Conservation (phyloP, 2,797 vertebrate species). For the Synanceia verrucosa region DNA sequence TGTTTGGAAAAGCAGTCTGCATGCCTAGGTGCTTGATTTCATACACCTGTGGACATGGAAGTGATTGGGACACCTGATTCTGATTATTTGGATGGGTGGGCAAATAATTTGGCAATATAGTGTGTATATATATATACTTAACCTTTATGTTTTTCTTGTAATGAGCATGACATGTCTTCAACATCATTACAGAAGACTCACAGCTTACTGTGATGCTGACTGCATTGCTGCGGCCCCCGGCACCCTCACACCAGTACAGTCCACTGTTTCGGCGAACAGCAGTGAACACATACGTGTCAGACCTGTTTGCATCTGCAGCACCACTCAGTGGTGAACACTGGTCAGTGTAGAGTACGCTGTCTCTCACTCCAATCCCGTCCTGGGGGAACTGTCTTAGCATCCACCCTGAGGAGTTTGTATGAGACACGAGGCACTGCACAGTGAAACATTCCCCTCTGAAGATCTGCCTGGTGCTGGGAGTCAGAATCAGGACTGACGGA, state of each 20-base stretch:
- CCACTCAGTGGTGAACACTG: slow-evolving; percentile 52
- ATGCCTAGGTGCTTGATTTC: no score
- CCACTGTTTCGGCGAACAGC: slow-evolving; percentile 46
- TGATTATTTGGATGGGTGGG: no score
- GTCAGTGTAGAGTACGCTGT: background rate
- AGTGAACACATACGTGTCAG: slow-evolving; percentile 31
- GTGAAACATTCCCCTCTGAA: slow-evolving; percentile 55
- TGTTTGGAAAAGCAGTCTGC: no score
- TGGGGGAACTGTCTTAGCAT: slow-evolving; percentile 46
- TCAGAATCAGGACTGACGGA: slow-evolving; percentile 48
- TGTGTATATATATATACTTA: no score
- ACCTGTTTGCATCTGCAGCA: background rate
- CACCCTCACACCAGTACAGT: slow-evolving; percentile 76
- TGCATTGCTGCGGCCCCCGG: slow-evolving; percentile 55
- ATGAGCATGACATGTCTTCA: no score
- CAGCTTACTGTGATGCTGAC: slow-evolving; percentile 74
- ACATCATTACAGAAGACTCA: slow-evolving; percentile 52
- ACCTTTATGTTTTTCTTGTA: no score
- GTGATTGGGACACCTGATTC: no score
- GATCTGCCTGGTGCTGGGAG: slow-evolving; percentile 66
- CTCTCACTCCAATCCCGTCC: background rate
- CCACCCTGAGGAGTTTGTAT: slow-evolving; percentile 51
- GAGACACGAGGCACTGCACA: slow-evolving; percentile 54
- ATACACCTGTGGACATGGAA: no score
- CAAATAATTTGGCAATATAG: no score